phyloP scores from a whole-genome alignment of 2,113 vertebrate species.

The Saguinus imperator region DNA sequence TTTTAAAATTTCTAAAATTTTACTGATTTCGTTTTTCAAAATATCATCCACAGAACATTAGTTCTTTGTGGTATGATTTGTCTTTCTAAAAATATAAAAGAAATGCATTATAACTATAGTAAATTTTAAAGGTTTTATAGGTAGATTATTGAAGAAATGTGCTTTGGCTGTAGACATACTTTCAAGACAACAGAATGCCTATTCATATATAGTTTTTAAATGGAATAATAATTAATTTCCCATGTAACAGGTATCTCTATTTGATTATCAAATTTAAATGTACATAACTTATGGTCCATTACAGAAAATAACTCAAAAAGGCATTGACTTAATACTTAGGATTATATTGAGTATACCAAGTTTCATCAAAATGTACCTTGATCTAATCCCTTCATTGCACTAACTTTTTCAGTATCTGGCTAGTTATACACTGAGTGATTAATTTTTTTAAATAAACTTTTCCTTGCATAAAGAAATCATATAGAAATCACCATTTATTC shows the following conservation, averaged over 20 bases:
- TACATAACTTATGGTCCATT: not conserved
- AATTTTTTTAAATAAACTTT: not conserved
- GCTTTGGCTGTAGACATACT: not conserved
- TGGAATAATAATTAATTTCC: not conserved
- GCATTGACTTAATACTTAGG: not conserved
- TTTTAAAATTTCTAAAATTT: conserved; percentile 38
- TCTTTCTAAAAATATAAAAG: not conserved
- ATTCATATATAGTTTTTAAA: not conserved
- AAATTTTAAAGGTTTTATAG: conserved; percentile 36
- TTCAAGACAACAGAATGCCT: not conserved
- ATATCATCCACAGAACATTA: not conserved
- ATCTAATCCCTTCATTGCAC: not conserved
- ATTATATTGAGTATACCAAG: not conserved
- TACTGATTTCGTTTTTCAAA: conserved; percentile 12
- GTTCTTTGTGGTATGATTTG: not conserved
- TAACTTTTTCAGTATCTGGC: not conserved
- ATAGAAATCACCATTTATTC: conserved; percentile 89
- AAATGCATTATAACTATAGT: not conserved
- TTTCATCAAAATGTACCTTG: not conserved
- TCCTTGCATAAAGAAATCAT: conserved; percentile 40
- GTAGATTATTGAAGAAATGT: not conserved
- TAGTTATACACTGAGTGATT: not conserved
- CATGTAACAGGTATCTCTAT: not conserved
- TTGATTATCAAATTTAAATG: conserved; percentile 22
- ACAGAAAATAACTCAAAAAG: not conserved